Evolutionary conservation across 2,113 vertebrate genomes (phyloP).

Genomic region (Aldabrachelys gigantea): DNA sequence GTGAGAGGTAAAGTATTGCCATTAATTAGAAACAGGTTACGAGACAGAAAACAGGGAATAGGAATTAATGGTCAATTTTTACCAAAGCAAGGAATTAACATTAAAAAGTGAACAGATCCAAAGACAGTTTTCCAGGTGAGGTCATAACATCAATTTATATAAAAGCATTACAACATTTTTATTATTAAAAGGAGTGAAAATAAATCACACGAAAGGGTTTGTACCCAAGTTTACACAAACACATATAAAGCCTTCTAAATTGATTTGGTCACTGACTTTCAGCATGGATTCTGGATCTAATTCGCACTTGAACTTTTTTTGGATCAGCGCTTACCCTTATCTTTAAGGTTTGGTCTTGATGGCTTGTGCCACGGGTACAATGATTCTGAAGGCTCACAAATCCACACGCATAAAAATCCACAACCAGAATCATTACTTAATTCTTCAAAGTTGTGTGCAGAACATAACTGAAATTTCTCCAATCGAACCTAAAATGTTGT

Average conservation of each 20-base stretch:
- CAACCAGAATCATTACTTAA: neutral
- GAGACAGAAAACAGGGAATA: constrained; percentile 32
- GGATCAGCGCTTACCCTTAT: neutral
- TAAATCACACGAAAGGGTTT: neutral
- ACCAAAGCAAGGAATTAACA: constrained; percentile 32
- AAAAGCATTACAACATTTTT: constrained; percentile 2
- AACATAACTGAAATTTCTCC: constrained; percentile 15
- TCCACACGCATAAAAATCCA: neutral
- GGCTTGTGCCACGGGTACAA: neutral
- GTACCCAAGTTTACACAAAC: neutral
- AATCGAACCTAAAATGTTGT: constrained; percentile 2
- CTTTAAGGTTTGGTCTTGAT: neutral
- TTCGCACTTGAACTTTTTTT: neutral
- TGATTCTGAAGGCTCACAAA: constrained; percentile 14
- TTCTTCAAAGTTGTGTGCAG: neutral
- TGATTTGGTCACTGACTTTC: neutral
- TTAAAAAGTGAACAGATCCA: constrained; percentile 2
- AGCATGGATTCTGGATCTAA: neutral
- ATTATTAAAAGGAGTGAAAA: constrained; percentile 5
- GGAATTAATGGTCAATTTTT: constrained; percentile 44
- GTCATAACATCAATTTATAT: neutral
- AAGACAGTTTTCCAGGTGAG: neutral
- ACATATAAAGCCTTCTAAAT: neutral
- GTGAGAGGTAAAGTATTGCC: constrained; percentile 36
- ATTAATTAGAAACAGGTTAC: constrained; percentile 34